Conservation (phyloP, 2,113 vertebrate species). For the Nannobrachium achirus region DNA sequence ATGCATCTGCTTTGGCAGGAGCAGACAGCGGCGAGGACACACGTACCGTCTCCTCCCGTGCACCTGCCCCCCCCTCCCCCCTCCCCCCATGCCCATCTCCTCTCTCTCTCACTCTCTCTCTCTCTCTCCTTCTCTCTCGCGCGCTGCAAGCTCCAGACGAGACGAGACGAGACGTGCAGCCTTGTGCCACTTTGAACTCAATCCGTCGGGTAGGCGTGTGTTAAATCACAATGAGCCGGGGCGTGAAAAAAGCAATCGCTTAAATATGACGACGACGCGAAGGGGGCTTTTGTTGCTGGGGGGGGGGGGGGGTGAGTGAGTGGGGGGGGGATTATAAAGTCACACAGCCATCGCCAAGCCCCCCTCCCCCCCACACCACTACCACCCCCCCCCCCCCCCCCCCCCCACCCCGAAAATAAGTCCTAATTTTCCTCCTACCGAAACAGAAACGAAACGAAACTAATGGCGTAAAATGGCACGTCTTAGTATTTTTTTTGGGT, state of each 20-base stretch:
- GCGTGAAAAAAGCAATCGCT: conserved; percentile 43
- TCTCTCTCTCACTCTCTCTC: not conserved
- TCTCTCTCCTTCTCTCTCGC: not conserved
- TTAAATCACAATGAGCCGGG: conserved; percentile 48
- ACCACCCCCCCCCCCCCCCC: no score
- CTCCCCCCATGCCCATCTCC: conserved; percentile 8
- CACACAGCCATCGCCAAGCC: no score
- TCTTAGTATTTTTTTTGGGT: no score
- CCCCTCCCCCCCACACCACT: no score
- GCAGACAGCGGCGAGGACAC: conserved; percentile 61
- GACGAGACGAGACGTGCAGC: no score
- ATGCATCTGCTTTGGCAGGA: conserved; percentile 53
- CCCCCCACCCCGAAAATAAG: no score
- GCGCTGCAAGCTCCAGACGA: not conserved
- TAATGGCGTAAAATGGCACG: no score
- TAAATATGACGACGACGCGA: not conserved
- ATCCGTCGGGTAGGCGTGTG: conserved; percentile 48
- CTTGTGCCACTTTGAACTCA: conserved; percentile 39
- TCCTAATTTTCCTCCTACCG: no score
- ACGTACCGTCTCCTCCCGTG: conserved; percentile 53
- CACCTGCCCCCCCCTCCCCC: conserved; percentile 61
- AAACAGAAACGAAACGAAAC: no score
- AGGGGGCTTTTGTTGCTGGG: no score
- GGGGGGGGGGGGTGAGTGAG: no score
- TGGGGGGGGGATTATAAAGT: no score